Conservation (phyloP, 2,888 invertebrate species). For the Chrysolina haemoptera region DNA sequence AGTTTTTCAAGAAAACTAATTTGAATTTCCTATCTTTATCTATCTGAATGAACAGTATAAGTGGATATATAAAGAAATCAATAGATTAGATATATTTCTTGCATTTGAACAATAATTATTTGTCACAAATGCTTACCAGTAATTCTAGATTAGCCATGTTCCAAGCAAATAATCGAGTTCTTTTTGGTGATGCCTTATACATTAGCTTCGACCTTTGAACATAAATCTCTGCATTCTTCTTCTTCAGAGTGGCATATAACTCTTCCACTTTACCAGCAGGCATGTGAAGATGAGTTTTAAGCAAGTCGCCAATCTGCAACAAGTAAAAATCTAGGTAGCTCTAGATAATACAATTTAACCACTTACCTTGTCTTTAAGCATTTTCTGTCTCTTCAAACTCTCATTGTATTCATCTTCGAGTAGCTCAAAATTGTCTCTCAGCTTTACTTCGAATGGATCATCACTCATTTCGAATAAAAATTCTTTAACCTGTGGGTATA, state of each 20-base stretch:
- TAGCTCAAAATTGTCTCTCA: constrained; percentile 95
- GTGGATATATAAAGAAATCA: too few species aligned
- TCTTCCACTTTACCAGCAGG: constrained; percentile 92
- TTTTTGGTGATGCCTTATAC: constrained; percentile 73
- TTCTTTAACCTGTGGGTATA: constrained; percentile 79
- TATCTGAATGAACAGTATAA: too few species aligned
- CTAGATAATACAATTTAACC: not conserved
- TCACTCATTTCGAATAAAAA: constrained; percentile 94
- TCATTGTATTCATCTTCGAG: constrained; percentile 96
- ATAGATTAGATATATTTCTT: too few species aligned
- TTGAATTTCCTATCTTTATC: too few species aligned
- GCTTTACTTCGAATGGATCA: constrained; percentile 97
- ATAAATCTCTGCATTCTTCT: constrained; percentile 96
- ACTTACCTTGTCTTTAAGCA: constrained; percentile 87
- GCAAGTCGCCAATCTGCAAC: constrained; percentile 78
- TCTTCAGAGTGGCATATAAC: constrained; percentile 87
- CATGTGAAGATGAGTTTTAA: constrained; percentile 85
- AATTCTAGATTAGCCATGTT: constrained; percentile 82
- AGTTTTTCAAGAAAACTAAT: too few species aligned
- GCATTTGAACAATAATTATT: too few species aligned
- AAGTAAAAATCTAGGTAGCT: not conserved
- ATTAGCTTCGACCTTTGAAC: constrained; percentile 88
- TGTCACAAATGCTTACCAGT: constrained; percentile 59
- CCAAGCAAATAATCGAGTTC: constrained; percentile 90
- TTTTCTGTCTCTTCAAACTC: constrained; percentile 88